Conservation (phyloP, 1,140 invertebrate genomes). For the Danaus melanippus region DNA sequence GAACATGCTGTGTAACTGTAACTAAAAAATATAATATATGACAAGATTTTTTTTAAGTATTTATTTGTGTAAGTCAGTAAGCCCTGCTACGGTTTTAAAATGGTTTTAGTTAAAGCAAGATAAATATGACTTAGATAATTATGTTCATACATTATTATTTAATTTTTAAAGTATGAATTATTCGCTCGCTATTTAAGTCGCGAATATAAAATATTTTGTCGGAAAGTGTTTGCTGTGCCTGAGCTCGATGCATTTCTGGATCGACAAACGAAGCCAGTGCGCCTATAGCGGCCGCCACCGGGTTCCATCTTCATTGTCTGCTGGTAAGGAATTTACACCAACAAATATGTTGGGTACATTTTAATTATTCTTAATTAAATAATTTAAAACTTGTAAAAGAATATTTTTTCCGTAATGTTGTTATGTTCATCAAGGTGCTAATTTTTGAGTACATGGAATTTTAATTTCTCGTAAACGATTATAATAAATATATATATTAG, state of each 20-base stretch:
- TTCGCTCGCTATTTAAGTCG: neutral
- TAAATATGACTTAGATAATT: too few relatives aligned
- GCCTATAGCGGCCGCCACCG: slow-evolving; percentile 75
- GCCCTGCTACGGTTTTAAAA: too few relatives aligned
- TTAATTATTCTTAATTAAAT: neutral
- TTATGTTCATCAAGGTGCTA: too few relatives aligned
- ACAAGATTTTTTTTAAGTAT: too few relatives aligned
- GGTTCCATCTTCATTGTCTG: slow-evolving; percentile 70
- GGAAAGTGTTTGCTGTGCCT: neutral
- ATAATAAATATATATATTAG: too few relatives aligned
- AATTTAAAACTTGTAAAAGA: neutral
- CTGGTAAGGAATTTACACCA: slow-evolving; percentile 41
- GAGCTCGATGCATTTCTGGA: slow-evolving; percentile 79
- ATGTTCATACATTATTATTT: too few relatives aligned
- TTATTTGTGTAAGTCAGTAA: too few relatives aligned
- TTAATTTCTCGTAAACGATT: neutral
- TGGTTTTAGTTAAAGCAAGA: too few relatives aligned
- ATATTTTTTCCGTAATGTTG: too few relatives aligned
- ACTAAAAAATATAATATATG: too few relatives aligned
- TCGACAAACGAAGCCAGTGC: slow-evolving; percentile 80
- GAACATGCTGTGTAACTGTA: too few relatives aligned
- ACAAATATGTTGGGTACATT: slow-evolving; percentile 1
- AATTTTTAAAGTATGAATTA: too few relatives aligned
- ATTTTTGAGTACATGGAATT: neutral
- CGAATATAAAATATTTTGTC: slow-evolving; percentile 7